phyloP scores from a whole-genome alignment of 2,888 invertebrate genomes.

The Agriotes lineatus region DNA sequence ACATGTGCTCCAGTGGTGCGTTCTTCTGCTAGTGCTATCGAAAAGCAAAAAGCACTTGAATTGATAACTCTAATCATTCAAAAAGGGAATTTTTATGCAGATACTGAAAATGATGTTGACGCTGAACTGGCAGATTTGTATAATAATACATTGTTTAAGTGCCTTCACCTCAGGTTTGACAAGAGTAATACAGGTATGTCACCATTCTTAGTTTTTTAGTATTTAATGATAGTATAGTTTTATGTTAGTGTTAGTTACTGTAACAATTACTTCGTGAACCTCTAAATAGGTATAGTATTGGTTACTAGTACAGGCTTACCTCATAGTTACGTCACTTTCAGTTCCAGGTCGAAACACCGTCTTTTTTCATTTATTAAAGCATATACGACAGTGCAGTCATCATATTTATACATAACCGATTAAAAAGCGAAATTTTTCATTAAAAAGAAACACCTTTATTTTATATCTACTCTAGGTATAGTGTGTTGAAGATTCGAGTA shows the following conservation, averaged over 20 bases:
- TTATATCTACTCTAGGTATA: too few relatives aligned
- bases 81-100: conserved; percentile 39
- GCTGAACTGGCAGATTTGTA: conserved; percentile 35
- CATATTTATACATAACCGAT: too few relatives aligned
- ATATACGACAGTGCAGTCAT: too few relatives aligned
- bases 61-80: conserved; percentile 46
- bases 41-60: conserved; percentile 56
- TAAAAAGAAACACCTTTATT: too few relatives aligned
- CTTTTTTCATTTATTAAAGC: too few relatives aligned
- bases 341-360: too few relatives aligned
- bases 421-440: too few relatives aligned
- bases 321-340: too few relatives aligned
- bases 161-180: conserved; percentile 42
- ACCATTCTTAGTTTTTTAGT: not conserved
- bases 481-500: too few relatives aligned
- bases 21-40: conserved; percentile 48
- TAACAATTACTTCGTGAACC: not conserved
- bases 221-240: not conserved
- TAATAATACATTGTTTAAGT: conserved; percentile 48
- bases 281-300: too few relatives aligned
- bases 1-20: conserved; percentile 53
- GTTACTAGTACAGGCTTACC: too few relatives aligned
- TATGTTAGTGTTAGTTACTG: not conserved
- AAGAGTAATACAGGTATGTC: conserved; percentile 52
- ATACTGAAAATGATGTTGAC: conserved; percentile 47